Evolutionary conservation across 2,113 vertebrate genomes (phyloP), one percentile per base, ranked within the genome.

Genomic region (Pterocles burchelli): DNA sequence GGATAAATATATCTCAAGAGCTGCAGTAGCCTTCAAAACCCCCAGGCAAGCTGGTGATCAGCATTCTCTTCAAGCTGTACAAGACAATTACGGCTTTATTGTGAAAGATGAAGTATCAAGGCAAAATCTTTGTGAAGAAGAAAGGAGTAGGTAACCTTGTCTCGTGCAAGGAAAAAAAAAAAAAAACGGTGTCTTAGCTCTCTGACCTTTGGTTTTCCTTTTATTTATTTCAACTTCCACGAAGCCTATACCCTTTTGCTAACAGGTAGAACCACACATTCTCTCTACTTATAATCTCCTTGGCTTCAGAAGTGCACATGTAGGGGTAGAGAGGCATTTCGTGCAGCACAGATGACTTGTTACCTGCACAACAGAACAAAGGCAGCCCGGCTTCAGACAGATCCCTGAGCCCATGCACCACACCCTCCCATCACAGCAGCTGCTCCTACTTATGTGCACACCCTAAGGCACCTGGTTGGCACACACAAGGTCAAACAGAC

Each of bases 391-490:
- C 34, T 74, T 43, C 74, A 55, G 25, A 25, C 8, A 59, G 33
- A 51, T 22, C 11, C 41, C 45, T 36, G 29, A 87, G 26, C 25
- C 19, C 1, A 0, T 1, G 3, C 11, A 66, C 11, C 75, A 26
- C 17, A 36, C 24, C 17, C 18, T 78, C 31, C 43, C 18, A 21
- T 52, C 41, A 70, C n/a, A 70, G 11, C 74, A 78, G 33, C 9
- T 41, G 19, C 38, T 72, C 34, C 45, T 55, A 25, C 17, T 79
- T 46, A 34, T 0, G 0, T 31, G 33, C 20, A n/a, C 33, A 48
- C 16, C 12, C 14, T 19, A 45, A 43, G 17, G 33, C 3, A 1
- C 21, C n/a, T 45, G 13, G 8, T 9, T 2, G 1, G 26, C 36
- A 49, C 52, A 45, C 8, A 49, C 17, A 48, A 17, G 45, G 11